Base-by-base conservation (phyloP, 2,888 invertebrate species). In the Eupithecia vulgata region DNA sequence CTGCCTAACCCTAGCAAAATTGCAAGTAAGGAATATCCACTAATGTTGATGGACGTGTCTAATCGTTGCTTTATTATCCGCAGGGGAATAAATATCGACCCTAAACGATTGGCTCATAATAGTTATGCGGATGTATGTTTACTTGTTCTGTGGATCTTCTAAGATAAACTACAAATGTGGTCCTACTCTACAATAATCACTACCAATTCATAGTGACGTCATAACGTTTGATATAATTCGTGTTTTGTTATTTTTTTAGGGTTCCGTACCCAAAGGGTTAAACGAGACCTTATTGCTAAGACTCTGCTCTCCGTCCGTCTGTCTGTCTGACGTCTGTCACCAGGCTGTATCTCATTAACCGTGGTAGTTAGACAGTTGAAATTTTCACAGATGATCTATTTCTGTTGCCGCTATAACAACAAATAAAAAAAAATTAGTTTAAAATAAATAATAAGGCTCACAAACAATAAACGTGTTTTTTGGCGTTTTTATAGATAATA, bases 41-140 rank as follows among this genome's bases (percentile, higher is more conserved):
- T 91, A 90, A 91, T 88, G 87, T 85, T 88, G 89, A 90, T 81
- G 80, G 86, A 88, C 89, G 80, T 77, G 79, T 81, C 83, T 87
- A 87, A 88, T 88, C 82, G 84, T 79, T 82, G 81, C 80, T 82
- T 81, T 83, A 83, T 84, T 84, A 74, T 76, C 77, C 77, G 79
- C 80, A 78, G 76, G 76, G 80, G 82, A 79, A 77, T 75, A 76
- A 74, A 77, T 76, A 75, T 74, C 75, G 74, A 64, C 67, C 71
- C 67, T 67, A 42, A 62, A 61, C 73, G 71, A 75, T 73, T 61
- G 30, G 45, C 70, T 77, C 72, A 75, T 75, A 72, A 75, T 68
- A 79, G 73, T 76, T 78, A 76, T 76, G 68, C 45, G 59, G n/a
- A 77, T 74, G 64, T 72, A 77, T 74, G 64, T 72, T 75, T 70